phyloP scores from a whole-genome alignment of 2,797 vertebrate species.

The Scomberomorus guttatus region DNA sequence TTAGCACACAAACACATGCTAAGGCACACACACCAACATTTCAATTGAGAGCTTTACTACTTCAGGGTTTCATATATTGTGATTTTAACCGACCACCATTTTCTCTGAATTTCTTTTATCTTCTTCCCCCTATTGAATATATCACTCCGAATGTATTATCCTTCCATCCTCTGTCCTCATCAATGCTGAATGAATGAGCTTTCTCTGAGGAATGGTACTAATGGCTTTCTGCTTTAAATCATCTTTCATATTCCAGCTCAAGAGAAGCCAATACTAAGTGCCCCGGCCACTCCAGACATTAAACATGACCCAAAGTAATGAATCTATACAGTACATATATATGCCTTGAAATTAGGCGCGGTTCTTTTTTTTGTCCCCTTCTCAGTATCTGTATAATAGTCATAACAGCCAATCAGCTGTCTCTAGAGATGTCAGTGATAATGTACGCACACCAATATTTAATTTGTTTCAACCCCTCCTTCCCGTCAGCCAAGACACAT shows the following conservation, averaged over 20 bases:
- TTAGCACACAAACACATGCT: conserved; percentile 9
- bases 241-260: conserved; percentile 51
- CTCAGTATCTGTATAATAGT: conserved; percentile 6
- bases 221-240: conserved; percentile 61
- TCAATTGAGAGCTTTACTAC: conserved; percentile 27
- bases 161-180: conserved; percentile 39
- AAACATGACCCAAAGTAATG: conserved; percentile 23
- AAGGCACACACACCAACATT: conserved; percentile 26
- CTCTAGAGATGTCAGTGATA: conserved; percentile 11
- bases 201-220: conserved; percentile 54
- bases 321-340: not conserved
- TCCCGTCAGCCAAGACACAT: conserved; percentile 17
- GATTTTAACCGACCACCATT: conserved; percentile 28
- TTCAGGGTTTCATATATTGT: conserved; percentile 14
- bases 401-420: not conserved
- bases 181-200: conserved; percentile 54
- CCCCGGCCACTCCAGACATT: conserved; percentile 30
- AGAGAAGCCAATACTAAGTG: conserved; percentile 44
- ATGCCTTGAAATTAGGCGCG: conserved; percentile 10
- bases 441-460: conserved; percentile 9
- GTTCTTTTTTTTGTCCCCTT: conserved; percentile 13
- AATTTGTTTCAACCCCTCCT: not conserved
- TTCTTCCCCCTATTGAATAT: conserved; percentile 37
- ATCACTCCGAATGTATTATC: conserved; percentile 29
- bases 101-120: conserved; percentile 37